Evolutionary conservation across 2,797 vertebrate genomes (phyloP).

Genomic region (Agapornis canus): DNA sequence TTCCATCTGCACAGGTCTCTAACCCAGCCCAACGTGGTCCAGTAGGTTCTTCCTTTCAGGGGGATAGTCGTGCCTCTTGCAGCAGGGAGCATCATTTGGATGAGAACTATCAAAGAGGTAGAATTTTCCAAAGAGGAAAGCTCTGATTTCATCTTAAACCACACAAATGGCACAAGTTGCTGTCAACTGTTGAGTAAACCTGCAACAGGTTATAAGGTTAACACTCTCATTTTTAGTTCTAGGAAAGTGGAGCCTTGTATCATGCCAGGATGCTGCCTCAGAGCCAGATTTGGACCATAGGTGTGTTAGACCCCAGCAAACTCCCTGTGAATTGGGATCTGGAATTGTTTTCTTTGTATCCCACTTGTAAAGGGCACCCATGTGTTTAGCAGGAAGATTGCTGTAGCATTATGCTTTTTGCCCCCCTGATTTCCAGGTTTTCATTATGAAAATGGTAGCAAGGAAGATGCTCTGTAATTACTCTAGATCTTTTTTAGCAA

Average conservation of each 20-base stretch:
- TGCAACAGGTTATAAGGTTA: too few relatives aligned
- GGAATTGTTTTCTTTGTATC: not conserved
- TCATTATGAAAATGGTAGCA: not conserved
- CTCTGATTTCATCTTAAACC: not conserved
- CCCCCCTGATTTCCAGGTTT: not conserved
- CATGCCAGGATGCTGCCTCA: not conserved
- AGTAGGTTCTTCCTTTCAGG: accelerated
- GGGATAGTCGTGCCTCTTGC: accelerated
- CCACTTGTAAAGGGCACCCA: not conserved
- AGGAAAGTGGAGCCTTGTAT: not conserved
- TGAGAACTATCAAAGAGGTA: not conserved
- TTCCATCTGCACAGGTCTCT: not conserved
- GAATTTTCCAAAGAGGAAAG: not conserved
- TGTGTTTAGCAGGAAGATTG: accelerated
- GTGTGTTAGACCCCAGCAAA: not conserved
- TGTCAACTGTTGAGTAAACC: not conserved
- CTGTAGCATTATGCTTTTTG: not conserved
- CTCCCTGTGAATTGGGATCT: not conserved
- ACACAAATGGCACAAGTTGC: not conserved
- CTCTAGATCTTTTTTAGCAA: not conserved
- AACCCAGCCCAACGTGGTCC: not conserved
- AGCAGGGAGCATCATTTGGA: not conserved
- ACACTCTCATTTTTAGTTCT: too few relatives aligned
- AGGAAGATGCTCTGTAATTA: not conserved
- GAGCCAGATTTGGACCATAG: accelerated